Percentiles rank a stretch among this genome's conserved stretches.
phyloP scores from a whole-genome alignment of 2,113 vertebrate species.

The Catagonus wagneri region DNA sequence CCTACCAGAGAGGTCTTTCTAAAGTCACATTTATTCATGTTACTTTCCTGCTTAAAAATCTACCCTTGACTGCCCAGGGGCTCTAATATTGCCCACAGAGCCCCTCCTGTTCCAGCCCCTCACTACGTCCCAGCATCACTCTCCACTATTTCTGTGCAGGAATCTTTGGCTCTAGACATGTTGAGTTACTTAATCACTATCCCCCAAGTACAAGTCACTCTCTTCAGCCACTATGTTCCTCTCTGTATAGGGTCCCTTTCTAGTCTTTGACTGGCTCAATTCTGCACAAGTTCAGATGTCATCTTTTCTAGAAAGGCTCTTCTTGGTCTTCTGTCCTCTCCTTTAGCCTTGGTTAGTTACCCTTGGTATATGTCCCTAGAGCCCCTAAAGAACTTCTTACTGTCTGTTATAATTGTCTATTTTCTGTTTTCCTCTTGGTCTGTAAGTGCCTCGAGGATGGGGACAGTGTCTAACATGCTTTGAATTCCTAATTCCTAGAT shows the following conservation, averaged over 20 bases:
- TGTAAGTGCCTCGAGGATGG: neutral
- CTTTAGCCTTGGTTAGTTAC: neutral
- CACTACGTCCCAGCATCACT: neutral
- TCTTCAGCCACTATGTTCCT: neutral
- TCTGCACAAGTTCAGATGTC: neutral
- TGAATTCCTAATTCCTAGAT: neutral
- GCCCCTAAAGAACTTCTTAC: neutral
- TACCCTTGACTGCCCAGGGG: neutral
- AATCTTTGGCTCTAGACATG: neutral
- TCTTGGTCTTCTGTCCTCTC: neutral
- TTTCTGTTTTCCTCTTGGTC: neutral
- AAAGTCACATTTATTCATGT: neutral
- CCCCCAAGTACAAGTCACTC: neutral
- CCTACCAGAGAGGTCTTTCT: conserved; percentile 16
- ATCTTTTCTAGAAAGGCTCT: neutral
- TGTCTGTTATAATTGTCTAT: neutral
- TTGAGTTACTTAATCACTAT: neutral
- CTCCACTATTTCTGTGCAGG: neutral
- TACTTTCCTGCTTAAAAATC: conserved; percentile 19
- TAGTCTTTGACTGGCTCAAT: neutral
- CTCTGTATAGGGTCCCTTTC: neutral
- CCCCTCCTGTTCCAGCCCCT: neutral
- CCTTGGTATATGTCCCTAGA: neutral
- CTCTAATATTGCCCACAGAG: neutral
- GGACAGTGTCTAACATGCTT: neutral